Conservation (phyloP, 2,888 invertebrate species). For the Euclidia mi region DNA sequence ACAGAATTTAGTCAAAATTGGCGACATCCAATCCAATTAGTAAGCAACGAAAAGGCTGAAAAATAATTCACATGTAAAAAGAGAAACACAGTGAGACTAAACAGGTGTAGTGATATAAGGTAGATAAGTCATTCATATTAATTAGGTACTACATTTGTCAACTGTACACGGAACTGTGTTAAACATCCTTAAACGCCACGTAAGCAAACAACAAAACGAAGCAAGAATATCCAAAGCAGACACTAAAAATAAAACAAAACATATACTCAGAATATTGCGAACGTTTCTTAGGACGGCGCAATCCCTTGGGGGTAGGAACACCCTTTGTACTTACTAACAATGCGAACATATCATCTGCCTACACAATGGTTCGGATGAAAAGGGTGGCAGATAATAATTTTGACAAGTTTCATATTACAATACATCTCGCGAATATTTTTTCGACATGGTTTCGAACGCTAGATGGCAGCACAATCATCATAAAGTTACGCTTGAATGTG, state of each 20-base stretch:
- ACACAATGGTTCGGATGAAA: slow-evolving; percentile 36
- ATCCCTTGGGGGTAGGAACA: slow-evolving; percentile 23
- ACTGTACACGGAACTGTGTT: too few relatives aligned
- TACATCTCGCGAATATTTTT: slow-evolving; percentile 17
- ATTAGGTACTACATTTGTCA: too few relatives aligned
- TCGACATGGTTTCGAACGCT: slow-evolving; percentile 8
- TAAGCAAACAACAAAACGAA: background rate
- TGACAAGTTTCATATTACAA: slow-evolving; percentile 56
- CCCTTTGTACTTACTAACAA: slow-evolving; percentile 27
- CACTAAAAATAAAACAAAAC: slow-evolving; percentile 1
- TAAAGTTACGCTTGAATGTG: slow-evolving; percentile 6
- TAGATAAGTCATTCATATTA: too few relatives aligned
- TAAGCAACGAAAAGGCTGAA: too few relatives aligned
- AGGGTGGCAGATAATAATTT: slow-evolving; percentile 52
- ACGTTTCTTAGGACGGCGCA: slow-evolving; percentile 19
- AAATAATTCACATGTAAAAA: too few relatives aligned
- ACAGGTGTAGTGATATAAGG: too few relatives aligned
- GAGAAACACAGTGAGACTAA: too few relatives aligned
- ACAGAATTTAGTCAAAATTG: too few relatives aligned
- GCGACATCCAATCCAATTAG: too few relatives aligned
- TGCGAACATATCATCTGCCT: slow-evolving; percentile 29
- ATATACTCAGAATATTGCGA: slow-evolving; percentile 16
- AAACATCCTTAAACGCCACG: background rate
- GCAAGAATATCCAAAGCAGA: slow-evolving; percentile 1
- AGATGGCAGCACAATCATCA: slow-evolving; percentile 16